These are phyloP conservation scores for Archips crataeganus DNA, from an alignment of 2,888 invertebrate genomes.

Conservation along the genomic window DNA sequence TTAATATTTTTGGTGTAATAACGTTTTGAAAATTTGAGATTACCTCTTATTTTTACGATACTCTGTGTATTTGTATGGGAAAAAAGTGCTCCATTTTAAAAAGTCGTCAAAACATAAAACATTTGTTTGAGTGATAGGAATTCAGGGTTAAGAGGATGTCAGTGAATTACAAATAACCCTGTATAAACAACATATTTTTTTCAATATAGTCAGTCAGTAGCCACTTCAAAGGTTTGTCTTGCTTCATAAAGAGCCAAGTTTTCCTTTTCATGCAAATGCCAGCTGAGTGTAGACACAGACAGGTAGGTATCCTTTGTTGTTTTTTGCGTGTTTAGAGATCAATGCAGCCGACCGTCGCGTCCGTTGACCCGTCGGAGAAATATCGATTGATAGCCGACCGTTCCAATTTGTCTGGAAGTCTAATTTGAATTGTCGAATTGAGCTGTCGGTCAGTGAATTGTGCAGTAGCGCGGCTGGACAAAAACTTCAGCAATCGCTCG, in stretches of 20 bases:
- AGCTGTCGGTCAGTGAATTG: not conserved
- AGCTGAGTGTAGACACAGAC: not conserved
- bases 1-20: no score
- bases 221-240: not conserved
- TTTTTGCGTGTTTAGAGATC: conserved; percentile 19
- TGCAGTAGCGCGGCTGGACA: not conserved
- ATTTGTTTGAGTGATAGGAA: no score
- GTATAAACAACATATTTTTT: no score
- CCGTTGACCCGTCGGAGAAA: conserved; percentile 26
- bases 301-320: conserved; percentile 20
- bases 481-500: not conserved
- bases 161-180: no score
- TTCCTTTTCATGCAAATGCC: conserved; percentile 5
- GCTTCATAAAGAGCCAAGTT: not conserved
- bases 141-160: no score
- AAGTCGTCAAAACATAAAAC: no score
- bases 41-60: no score
- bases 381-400: conserved; percentile 12
- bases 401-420: conserved; percentile 4
- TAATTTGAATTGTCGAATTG: conserved; percentile 4
- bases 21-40: no score
- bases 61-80: no score
- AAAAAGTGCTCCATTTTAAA: no score
- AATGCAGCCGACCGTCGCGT: conserved; percentile 28
- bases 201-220: not conserved